Evolutionary conservation across 2,113 vertebrate genomes (phyloP).

Genomic region (Corvus cornix): DNA sequence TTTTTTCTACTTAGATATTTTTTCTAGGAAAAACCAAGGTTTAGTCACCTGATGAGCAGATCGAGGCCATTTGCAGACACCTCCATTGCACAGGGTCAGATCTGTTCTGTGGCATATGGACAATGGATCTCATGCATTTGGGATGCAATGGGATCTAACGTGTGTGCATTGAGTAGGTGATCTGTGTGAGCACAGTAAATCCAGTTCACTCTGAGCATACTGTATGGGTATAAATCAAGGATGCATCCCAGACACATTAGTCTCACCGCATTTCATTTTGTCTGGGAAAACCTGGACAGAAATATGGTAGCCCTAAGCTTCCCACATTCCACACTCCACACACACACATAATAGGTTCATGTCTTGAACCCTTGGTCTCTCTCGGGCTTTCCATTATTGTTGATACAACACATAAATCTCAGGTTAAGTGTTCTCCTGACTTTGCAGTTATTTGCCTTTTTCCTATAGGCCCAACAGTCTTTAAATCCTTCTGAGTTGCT

Average conservation of each 20-base stretch:
- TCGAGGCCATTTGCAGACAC: not conserved
- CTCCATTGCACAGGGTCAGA: not conserved
- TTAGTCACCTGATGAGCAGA: not conserved
- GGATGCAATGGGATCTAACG: not conserved
- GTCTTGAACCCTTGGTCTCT: conserved; percentile 23
- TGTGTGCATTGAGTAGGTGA: not conserved
- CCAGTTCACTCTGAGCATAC: not conserved
- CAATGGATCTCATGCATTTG: not conserved
- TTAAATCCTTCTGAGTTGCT: conserved; percentile 41
- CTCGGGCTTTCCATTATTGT: conserved; percentile 47
- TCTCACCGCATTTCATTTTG: conserved; percentile 62
- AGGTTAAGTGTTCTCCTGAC: conserved; percentile 47
- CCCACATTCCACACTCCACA: conserved; percentile 48
- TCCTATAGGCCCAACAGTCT: conserved; percentile 16
- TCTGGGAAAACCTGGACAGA: conserved; percentile 64
- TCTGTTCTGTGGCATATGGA: not conserved
- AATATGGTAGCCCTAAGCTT: conserved; percentile 65
- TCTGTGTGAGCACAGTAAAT: conserved; percentile 12
- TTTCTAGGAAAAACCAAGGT: not conserved
- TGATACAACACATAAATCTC: conserved; percentile 57
- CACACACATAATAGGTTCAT: conserved; percentile 32
- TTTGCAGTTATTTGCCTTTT: conserved; percentile 35
- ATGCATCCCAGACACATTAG: conserved; percentile 62
- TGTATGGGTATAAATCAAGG: conserved; percentile 46
- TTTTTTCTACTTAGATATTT: not conserved